Percentiles rank a stretch among this genome's conserved stretches.
Conservation (phyloP, 2,888 invertebrate species). For the Scaptomyza tumidula region DNA sequence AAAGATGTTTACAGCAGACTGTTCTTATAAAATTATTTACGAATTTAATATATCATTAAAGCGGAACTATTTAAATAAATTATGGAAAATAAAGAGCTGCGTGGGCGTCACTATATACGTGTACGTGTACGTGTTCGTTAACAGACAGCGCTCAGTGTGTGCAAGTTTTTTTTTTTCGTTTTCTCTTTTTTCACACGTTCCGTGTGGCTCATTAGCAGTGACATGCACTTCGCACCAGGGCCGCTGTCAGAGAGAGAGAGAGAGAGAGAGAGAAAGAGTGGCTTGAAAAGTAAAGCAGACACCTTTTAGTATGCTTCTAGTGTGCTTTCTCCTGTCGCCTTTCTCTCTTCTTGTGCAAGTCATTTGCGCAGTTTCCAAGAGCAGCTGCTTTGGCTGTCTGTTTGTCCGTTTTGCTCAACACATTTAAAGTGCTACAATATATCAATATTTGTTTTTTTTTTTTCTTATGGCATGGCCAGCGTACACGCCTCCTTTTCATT, state of each 20-base stretch:
- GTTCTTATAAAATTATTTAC: slow-evolving; percentile 67
- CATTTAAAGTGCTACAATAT: slow-evolving; percentile 55
- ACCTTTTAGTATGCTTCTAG: neutral
- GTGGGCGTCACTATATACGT: slow-evolving; percentile 56
- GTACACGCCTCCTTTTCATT: slow-evolving; percentile 63
- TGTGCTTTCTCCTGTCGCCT: neutral
- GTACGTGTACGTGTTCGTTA: slow-evolving; percentile 17
- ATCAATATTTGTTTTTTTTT: slow-evolving; percentile 44
- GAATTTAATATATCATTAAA: slow-evolving; percentile 68
- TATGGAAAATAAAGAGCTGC: slow-evolving; percentile 64
- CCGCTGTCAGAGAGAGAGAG: slow-evolving; percentile 23
- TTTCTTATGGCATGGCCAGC: slow-evolving; percentile 6
- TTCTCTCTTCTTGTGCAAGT: slow-evolving; percentile 48
- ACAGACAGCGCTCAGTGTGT: slow-evolving; percentile 28
- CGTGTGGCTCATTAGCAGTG: slow-evolving; percentile 52
- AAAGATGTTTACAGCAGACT: slow-evolving; percentile 42
- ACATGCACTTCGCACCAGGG: slow-evolving; percentile 51
- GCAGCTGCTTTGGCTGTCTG: slow-evolving; percentile 37
- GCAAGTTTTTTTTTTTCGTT: neutral
- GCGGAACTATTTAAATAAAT: slow-evolving; percentile 79
- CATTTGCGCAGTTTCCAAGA: slow-evolving; percentile 57
- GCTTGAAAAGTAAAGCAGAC: slow-evolving; percentile 17
- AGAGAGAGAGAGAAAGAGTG: slow-evolving; percentile 13
- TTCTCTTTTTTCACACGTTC: slow-evolving; percentile 6
- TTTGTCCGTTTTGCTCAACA: slow-evolving; percentile 16